These are phyloP conservation scores for Arvicanthis niloticus DNA, from an alignment of 2,113 vertebrate genomes.

Conservation along the genomic window DNA sequence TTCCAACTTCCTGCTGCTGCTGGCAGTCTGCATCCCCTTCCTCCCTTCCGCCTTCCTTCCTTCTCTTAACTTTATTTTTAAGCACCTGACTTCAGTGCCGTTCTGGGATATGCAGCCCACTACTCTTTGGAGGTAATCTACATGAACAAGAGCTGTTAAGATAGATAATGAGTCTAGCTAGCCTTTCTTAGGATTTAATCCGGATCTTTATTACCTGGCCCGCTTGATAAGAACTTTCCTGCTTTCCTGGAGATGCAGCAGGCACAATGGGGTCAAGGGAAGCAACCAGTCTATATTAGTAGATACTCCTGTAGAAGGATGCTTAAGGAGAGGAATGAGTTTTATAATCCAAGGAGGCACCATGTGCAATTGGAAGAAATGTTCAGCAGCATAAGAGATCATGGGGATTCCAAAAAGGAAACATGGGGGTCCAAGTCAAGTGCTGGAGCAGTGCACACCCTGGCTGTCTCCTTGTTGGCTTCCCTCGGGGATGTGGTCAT, in stretches of 20 bases:
- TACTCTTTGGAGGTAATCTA: neutral
- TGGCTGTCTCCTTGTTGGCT: fast-evolving
- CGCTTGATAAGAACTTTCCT: neutral
- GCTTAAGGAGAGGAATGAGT: neutral
- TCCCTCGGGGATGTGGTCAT: fast-evolving
- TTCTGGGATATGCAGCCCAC: neutral
- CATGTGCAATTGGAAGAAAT: neutral
- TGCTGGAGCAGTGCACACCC: fast-evolving
- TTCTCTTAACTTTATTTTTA: neutral
- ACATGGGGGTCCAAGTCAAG: neutral
- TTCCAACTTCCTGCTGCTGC: neutral
- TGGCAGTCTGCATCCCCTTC: too few species aligned
- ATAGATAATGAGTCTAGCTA: neutral
- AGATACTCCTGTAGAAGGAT: too few species aligned
- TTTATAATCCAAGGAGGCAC: neutral
- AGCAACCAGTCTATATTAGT: too few species aligned
- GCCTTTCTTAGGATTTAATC: neutral
- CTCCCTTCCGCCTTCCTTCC: too few species aligned
- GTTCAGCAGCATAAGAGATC: neutral
- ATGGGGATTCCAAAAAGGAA: neutral
- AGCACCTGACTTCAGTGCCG: neutral
- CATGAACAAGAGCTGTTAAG: neutral
- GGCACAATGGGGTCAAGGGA: neutral
- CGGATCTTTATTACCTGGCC: neutral
- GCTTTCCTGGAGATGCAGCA: neutral